phyloP scores from a whole-genome alignment of 2,888 invertebrate species.

The Phymatocera aterrima region DNA sequence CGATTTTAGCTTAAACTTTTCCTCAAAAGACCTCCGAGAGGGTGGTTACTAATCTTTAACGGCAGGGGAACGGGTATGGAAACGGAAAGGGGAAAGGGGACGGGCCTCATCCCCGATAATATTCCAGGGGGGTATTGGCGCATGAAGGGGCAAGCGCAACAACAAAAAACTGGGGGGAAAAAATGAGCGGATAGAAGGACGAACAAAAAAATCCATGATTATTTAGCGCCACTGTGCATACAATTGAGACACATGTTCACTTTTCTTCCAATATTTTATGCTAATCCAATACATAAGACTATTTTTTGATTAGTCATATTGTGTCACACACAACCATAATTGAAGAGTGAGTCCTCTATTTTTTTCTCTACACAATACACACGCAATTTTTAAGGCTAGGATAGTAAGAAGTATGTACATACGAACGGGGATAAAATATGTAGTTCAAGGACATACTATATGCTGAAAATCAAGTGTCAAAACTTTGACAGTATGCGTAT shows the following conservation, averaged over 20 bases:
- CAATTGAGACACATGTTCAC: background rate
- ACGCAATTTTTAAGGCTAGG: no score
- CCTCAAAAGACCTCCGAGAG: constrained; percentile 23
- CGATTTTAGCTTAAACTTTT: constrained; percentile 41
- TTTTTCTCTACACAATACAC: background rate
- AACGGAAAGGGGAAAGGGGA: constrained; percentile 51
- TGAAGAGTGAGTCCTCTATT: constrained; percentile 7
- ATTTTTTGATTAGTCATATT: constrained; percentile 47
- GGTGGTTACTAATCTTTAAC: constrained; percentile 63
- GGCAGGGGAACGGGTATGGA: no score
- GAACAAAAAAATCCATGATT: background rate
- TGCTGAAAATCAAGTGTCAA: constrained; percentile 45
- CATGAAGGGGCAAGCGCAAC: constrained; percentile 39
- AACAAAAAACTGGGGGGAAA: constrained; percentile 9
- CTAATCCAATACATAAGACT: constrained; percentile 1
- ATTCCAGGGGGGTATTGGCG: constrained; percentile 45
- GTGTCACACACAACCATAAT: no score
- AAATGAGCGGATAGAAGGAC: constrained; percentile 40
- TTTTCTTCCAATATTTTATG: constrained; percentile 25
- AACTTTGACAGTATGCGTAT: constrained; percentile 42
- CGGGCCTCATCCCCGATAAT: constrained; percentile 57
- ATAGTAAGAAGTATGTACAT: background rate
- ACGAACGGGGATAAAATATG: constrained; percentile 22
- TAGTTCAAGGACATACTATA: constrained; percentile 54
- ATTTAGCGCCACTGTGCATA: background rate